Base-by-base conservation (phyloP, 1,140 invertebrate species). In the Lycorma delicatula region DNA sequence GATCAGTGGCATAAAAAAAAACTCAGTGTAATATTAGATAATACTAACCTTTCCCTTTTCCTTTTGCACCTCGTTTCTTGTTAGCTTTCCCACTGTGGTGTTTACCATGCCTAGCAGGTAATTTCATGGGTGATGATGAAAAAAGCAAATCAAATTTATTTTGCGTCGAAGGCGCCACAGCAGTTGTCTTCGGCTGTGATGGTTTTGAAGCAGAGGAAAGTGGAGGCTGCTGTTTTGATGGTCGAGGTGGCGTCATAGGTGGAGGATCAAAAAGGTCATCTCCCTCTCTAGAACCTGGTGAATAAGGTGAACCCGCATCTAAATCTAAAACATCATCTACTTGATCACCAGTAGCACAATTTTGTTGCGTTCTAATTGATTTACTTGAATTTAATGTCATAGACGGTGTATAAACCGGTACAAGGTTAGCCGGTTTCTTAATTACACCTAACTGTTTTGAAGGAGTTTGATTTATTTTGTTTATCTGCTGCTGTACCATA, bases 241-340 rank as follows among this genome's bases (percentile, higher is more conserved):
- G n/a, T 22, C 59, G 62, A n/a, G 56, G 53, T 7, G 64, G 49
- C 27, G 68, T 57, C 2, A 56, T 77, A n/a, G 75, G 73, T 18
- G 88, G 88, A 25, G 89, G 88, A 72, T 90, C 87, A 73, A 91
- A 91, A 31, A 91, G 76, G 69, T 91, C 89, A 66, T 89, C 86
- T 64, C 87, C 89, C 66, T 91, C 83, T 59, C 82, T 86, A 2
- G 86, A 88, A 23, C 85, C 88, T 0, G 89, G 88, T 22, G 87
- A 91, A 72, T 91, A 91, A 0, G 90, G 89, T 11, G 88, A 91
- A 50, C 59, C 60, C 12, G 54, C 44, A 53, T 56, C 54, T 25
- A 59, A 55, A 47, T 60, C 56, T 46, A 64, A 48, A 20, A 52
- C 56, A 48, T 61, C 63, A 46, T 61, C 60, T 23, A 38, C 55